Evolutionary conservation across 37 sponge, comb jelly and placozoan species (phyloP).

Genomic region (Diacarnus erythraeanus): DNA sequence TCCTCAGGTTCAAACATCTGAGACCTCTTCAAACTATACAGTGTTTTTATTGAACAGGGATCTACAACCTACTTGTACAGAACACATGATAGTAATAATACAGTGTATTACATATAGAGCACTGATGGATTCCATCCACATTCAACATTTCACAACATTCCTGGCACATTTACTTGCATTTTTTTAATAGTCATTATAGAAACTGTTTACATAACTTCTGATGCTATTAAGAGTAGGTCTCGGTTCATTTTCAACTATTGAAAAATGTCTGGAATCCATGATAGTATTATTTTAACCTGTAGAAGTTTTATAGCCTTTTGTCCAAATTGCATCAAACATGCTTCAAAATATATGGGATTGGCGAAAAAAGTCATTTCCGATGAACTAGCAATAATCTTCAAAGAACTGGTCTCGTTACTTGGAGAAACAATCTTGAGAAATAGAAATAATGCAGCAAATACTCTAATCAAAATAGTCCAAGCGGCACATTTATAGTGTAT

Average conservation of each 20-base stretch:
- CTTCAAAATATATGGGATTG: not conserved
- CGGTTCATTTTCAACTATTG: too few species aligned
- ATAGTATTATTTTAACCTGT: not conserved
- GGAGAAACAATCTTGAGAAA: not conserved
- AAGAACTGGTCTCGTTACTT: not conserved
- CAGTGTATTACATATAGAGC: too few species aligned
- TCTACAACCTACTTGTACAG: not conserved
- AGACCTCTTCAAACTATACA: not conserved
- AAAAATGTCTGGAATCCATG: too few species aligned
- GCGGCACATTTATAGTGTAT: too few species aligned
- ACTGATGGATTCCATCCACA: too few species aligned
- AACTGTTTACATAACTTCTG: too few species aligned
- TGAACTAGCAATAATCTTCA: not conserved
- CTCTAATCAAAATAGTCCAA: too few species aligned
- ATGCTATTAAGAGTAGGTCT: too few species aligned
- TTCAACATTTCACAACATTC: too few species aligned
- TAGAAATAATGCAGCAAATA: too few species aligned
- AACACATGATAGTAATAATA: not conserved
- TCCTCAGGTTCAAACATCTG: not conserved
- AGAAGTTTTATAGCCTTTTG: not conserved
- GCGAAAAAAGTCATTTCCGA: not conserved
- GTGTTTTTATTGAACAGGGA: not conserved
- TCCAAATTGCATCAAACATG: not conserved
- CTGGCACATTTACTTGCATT: too few species aligned
- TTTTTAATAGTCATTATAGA: too few species aligned